A percentile compares a stretch with the other conserved stretches of the same genome.
phyloP scores from a whole-genome alignment of 2,113 vertebrate species.

The Silurus asotus region DNA sequence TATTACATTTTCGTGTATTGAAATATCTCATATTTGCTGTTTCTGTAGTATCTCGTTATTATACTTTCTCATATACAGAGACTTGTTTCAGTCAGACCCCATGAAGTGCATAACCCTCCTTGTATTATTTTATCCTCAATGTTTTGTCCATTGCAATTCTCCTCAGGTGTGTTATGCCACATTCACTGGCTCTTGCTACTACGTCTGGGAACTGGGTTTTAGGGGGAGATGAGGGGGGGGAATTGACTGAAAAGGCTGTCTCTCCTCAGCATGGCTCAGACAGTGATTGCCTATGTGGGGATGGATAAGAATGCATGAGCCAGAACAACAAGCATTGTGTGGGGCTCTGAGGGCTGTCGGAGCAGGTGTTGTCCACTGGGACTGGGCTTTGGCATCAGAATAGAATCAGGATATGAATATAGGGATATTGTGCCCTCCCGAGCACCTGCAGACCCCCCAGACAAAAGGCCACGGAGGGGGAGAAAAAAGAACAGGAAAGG shows the following conservation, averaged over 20 bases:
- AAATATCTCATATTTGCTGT: neutral
- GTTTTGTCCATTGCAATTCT: neutral
- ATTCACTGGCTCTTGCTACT: constrained; percentile 13
- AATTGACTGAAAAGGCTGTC: constrained; percentile 46
- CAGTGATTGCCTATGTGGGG: constrained; percentile 55
- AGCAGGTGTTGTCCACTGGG: constrained; percentile 71
- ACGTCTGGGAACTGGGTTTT: constrained; percentile 34
- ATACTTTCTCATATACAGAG: neutral
- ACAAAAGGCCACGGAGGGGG: constrained; percentile 57
- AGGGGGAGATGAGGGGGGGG: neutral
- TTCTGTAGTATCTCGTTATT: neutral
- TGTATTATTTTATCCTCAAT: neutral
- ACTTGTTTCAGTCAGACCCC: neutral
- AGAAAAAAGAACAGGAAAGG: constrained; percentile 55
- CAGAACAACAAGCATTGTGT: constrained; percentile 60
- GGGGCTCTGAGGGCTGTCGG: constrained; percentile 38
- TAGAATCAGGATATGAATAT: constrained; percentile 76
- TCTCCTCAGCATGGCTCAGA: constrained; percentile 43
- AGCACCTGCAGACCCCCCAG: constrained; percentile 66
- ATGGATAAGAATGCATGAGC: constrained; percentile 55
- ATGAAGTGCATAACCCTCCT: neutral
- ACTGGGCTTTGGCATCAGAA: constrained; percentile 62
- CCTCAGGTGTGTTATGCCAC: constrained; percentile 33
- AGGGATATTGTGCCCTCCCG: constrained; percentile 62
- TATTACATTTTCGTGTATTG: neutral